phyloP scores from a whole-genome alignment of 2,797 vertebrate genomes.

The Sebastes matsubarae region DNA sequence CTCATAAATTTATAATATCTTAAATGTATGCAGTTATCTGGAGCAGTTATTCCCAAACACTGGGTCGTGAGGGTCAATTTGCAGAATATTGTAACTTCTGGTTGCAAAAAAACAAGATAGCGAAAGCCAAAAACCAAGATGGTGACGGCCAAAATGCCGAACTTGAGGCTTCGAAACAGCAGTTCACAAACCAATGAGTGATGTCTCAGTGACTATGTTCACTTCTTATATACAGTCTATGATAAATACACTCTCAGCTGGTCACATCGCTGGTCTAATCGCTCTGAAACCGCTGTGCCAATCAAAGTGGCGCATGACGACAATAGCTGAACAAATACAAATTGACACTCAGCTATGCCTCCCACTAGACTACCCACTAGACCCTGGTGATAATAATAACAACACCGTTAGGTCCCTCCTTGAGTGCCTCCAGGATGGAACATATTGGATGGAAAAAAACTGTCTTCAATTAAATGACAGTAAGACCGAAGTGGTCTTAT shows the following conservation, averaged over 20 bases:
- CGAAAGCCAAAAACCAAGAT: no score
- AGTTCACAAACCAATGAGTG: no score
- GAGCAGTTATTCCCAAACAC: neutral
- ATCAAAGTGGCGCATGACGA: neutral
- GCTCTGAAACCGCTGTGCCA: neutral
- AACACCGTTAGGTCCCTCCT: neutral
- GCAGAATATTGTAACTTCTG: no score
- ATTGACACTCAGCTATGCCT: neutral
- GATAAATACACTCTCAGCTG: neutral
- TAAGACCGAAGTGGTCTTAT: neutral
- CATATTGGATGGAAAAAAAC: neutral
- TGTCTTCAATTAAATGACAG: neutral
- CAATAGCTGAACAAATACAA: neutral
- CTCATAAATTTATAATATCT: neutral
- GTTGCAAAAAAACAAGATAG: no score
- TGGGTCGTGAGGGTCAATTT: neutral
- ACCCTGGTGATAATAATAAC: neutral
- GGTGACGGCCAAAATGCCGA: no score
- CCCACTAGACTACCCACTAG: neutral
- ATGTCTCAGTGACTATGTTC: no score
- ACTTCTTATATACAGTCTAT: no score
- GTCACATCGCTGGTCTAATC: neutral
- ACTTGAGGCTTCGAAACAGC: no score
- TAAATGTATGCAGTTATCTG: slow-evolving; percentile 26
- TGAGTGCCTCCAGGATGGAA: neutral